phyloP scores from a whole-genome alignment of 2,113 vertebrate genomes.

The Struthio camelus region DNA sequence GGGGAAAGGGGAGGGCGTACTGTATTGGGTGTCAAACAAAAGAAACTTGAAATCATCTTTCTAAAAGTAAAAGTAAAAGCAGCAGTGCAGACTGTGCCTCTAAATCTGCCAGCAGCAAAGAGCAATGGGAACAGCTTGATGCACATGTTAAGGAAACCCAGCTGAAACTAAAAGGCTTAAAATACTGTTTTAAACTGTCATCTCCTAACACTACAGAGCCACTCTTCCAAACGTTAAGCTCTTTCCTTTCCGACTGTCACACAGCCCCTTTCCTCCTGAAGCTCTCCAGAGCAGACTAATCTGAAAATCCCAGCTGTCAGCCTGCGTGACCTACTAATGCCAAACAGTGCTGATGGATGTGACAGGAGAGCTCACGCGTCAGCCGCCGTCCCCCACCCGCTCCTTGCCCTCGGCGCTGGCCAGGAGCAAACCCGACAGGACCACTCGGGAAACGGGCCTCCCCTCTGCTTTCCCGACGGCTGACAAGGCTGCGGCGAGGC shows the following conservation, averaged over 20 bases:
- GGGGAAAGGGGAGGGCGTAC: not conserved
- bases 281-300: accelerated
- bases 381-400: accelerated
- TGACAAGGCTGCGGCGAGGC: not conserved
- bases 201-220: accelerated
- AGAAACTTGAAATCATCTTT: not conserved
- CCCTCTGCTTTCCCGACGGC: not conserved
- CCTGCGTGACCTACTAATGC: not conserved
- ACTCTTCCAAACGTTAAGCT: not conserved
- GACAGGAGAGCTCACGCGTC: not conserved
- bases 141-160: not conserved
- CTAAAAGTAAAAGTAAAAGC: not conserved
- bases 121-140: not conserved
- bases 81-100: not conserved
- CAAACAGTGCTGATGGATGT: not conserved
- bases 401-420: not conserved
- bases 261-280: not conserved
- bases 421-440: not conserved
- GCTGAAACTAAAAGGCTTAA: not conserved
- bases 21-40: not conserved
- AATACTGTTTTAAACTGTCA: not conserved
- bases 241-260: not conserved
- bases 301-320: not conserved
- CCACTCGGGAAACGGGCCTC: not conserved
- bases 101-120: not conserved